A percentile compares a stretch with the other conserved stretches of the same genome.
phyloP scores from a whole-genome alignment of 2,113 vertebrate genomes.

The Ceuthmochares aereus region DNA sequence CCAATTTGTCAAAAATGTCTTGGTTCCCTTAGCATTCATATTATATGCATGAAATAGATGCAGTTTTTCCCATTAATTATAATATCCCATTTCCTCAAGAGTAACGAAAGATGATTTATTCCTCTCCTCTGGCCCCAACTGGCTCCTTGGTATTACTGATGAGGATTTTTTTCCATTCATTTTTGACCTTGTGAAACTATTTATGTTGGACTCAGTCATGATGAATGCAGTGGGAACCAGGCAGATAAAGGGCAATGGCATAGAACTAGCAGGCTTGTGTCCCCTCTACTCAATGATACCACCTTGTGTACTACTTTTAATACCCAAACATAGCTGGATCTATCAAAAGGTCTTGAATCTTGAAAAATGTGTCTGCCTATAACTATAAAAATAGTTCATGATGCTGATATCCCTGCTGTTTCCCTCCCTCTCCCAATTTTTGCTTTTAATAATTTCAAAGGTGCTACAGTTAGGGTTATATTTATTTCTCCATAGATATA shows the following conservation, averaged over 20 bases:
- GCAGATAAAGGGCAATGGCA: neutral
- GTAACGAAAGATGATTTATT: slow-evolving; percentile 57
- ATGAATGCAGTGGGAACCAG: neutral
- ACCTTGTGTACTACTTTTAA: neutral
- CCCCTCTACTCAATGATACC: neutral
- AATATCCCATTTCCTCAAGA: slow-evolving; percentile 56
- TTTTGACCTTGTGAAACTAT: slow-evolving; percentile 63
- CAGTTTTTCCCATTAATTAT: slow-evolving; percentile 59
- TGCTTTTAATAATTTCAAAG: neutral
- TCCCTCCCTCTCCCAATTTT: rapidly evolving
- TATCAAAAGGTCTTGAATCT: neutral
- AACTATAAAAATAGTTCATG: neutral
- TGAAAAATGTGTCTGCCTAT: neutral
- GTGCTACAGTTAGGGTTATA: neutral
- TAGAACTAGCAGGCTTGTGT: neutral
- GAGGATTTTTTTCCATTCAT: slow-evolving; percentile 19
- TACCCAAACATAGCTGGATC: neutral
- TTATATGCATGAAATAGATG: slow-evolving; percentile 67
- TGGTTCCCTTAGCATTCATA: slow-evolving; percentile 42
- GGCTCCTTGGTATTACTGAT: slow-evolving; percentile 37
- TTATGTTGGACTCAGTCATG: neutral
- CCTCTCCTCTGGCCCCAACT: slow-evolving; percentile 16
- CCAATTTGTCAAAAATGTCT: slow-evolving; percentile 65
- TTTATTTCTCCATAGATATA: neutral
- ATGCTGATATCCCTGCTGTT: neutral